Conservation (phyloP, 2,797 vertebrate genomes). For the Megaceryle alcyon region DNA sequence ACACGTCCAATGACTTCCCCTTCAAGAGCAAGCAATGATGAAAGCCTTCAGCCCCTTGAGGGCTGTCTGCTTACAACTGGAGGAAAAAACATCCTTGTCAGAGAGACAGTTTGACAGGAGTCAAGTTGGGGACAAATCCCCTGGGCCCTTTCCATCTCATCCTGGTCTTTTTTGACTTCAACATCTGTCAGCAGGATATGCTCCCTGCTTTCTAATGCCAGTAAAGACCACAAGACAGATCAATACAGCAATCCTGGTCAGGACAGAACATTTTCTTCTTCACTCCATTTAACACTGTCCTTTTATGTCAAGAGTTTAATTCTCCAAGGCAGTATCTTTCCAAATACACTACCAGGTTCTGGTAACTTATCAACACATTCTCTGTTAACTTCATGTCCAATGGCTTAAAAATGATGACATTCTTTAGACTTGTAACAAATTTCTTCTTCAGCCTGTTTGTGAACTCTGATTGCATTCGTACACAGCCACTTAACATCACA, state of each 20-base stretch:
- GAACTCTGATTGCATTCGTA: not conserved
- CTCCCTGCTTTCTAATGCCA: constrained; percentile 4
- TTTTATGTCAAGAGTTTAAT: not conserved
- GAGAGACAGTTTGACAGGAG: constrained; percentile 80
- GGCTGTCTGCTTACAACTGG: constrained; percentile 64
- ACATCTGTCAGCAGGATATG: constrained; percentile 53
- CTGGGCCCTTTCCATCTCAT: constrained; percentile 53
- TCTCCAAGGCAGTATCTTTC: not conserved
- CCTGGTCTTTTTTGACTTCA: constrained; percentile 35
- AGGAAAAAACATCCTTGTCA: constrained; percentile 86
- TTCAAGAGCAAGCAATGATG: constrained; percentile 79
- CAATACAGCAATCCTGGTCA: not conserved
- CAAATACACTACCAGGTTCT: not conserved
- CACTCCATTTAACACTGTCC: not conserved
- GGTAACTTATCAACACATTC: not conserved
- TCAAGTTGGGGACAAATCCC: constrained; percentile 81
- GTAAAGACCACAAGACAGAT: constrained; percentile 19
- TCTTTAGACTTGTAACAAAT: not conserved
- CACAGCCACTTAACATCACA: not conserved
- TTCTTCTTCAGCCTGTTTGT: not conserved
- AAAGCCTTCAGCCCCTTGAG: constrained; percentile 75
- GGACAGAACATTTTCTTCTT: not conserved
- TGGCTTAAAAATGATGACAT: not conserved
- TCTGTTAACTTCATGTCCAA: not conserved
- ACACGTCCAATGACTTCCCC: constrained; percentile 79